phyloP scores from a whole-genome alignment of 92 coral and sea anemone species.

The Montipora capitata region DNA sequence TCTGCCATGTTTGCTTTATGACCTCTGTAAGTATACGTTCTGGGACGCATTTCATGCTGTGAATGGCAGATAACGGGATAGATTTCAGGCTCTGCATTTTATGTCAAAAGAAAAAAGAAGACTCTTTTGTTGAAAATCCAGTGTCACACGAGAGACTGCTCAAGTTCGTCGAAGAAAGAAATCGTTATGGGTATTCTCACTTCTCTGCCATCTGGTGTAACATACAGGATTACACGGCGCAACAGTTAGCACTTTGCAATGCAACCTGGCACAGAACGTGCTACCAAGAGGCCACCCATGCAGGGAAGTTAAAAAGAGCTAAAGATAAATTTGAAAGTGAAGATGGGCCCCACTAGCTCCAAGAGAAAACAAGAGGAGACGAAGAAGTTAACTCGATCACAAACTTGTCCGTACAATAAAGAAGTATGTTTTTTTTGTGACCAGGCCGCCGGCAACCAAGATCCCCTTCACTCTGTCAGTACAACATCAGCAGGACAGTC shows the following conservation, averaged over 20 bases:
- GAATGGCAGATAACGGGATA: conserved; percentile 17
- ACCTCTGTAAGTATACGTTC: conserved; percentile 11
- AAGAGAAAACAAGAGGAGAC: conserved; percentile 28
- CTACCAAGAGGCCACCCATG: conserved; percentile 32
- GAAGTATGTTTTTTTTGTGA: too few relatives aligned
- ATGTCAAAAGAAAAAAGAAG: conserved; percentile 23
- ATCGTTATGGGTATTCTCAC: conserved; percentile 33
- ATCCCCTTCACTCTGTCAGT: conserved; percentile 61
- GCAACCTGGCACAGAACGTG: conserved; percentile 65
- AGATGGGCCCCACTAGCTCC: conserved; percentile 45
- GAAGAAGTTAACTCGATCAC: conserved; percentile 44
- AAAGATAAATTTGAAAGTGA: conserved; percentile 40
- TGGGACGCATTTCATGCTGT: too few relatives aligned
- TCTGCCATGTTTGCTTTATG: conserved; percentile 60
- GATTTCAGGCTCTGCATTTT: conserved; percentile 36
- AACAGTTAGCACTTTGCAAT: background rate
- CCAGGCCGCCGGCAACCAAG: conserved; percentile 30
- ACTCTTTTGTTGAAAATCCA: conserved; percentile 42
- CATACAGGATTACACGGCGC: background rate
- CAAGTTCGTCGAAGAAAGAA: conserved; percentile 54
- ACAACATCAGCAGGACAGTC: conserved; percentile 67
- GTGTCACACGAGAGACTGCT: conserved; percentile 47
- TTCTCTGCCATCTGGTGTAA: conserved; percentile 33
- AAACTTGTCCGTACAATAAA: conserved; percentile 61
- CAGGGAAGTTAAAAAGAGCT: conserved; percentile 62